These are phyloP conservation scores for Heliconius charithonia DNA, from an alignment of 2,888 invertebrate genomes.

Conservation along the genomic window DNA sequence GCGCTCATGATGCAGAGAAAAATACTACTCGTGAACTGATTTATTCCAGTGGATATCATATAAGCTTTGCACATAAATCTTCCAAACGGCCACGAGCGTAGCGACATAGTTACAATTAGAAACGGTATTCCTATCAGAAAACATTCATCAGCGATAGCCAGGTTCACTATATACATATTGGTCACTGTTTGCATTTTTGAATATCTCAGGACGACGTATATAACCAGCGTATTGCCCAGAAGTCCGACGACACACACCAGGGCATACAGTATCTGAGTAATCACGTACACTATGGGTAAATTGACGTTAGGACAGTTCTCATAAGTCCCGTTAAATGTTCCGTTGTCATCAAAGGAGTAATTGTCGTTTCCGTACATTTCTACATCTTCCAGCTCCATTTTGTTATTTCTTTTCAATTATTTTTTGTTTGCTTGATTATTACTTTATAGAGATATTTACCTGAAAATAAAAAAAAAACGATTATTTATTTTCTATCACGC, in stretches of 20 bases:
- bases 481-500: neutral
- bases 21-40: constrained; percentile 96
- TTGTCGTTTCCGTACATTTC: constrained; percentile 67
- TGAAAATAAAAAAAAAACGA: constrained; percentile 32
- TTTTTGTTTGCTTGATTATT: neutral
- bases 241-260: constrained; percentile 93
- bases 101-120: constrained; percentile 91
- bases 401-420: constrained; percentile 37
- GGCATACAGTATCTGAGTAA: constrained; percentile 90
- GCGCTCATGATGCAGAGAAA: constrained; percentile 97
- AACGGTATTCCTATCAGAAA: constrained; percentile 96
- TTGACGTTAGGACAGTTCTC: constrained; percentile 82
- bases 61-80: constrained; percentile 94
- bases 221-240: constrained; percentile 94
- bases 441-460: constrained; percentile 31
- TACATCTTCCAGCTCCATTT: constrained; percentile 74
- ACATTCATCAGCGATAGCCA: constrained; percentile 96
- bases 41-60: constrained; percentile 95
- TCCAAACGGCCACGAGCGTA: constrained; percentile 94
- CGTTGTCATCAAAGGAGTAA: constrained; percentile 65
- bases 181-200: constrained; percentile 98
- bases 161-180: constrained; percentile 96
- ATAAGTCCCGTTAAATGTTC: constrained; percentile 67
- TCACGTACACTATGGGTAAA: constrained; percentile 81
- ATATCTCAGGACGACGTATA: constrained; percentile 94